These are phyloP conservation scores for Myotis findleyi DNA, from an alignment of 2,797 vertebrate species.

Conservation along the genomic window DNA sequence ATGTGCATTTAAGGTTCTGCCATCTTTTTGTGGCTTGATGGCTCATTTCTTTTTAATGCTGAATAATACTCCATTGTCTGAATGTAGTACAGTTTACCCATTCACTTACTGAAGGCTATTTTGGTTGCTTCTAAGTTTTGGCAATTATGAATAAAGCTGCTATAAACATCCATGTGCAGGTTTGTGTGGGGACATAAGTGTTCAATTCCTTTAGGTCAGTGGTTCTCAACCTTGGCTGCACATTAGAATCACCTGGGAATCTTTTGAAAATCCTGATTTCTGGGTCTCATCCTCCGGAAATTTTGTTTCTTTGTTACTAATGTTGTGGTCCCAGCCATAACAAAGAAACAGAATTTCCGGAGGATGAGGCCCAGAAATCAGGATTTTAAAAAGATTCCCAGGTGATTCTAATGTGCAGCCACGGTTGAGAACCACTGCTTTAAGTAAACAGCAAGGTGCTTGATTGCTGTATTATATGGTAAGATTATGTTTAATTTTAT, in stretches of 20 bases:
- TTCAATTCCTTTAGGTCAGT: neutral
- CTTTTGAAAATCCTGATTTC: no score
- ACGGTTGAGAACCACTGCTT: no score
- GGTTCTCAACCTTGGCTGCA: no score
- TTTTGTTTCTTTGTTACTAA: no score
- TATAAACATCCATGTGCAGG: neutral
- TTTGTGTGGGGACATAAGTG: neutral
- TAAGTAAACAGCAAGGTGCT: neutral
- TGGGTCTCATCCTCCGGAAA: no score
- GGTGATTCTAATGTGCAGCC: no score
- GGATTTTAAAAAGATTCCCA: no score
- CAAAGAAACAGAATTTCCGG: no score
- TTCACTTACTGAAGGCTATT: neutral
- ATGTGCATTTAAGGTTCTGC: neutral
- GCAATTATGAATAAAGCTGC: neutral
- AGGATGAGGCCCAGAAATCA: no score
- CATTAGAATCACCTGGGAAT: no score
- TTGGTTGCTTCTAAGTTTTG: neutral
- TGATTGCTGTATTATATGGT: neutral
- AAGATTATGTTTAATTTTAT: neutral
- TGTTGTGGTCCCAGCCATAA: no score
- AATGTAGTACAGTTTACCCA: neutral
- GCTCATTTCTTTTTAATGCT: neutral
- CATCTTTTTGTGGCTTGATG: neutral
- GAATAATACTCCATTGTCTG: neutral